A percentile compares a stretch with the other conserved stretches of the same genome.
phyloP scores from a whole-genome alignment of 2,113 vertebrate species.

The Penelope pileata region DNA sequence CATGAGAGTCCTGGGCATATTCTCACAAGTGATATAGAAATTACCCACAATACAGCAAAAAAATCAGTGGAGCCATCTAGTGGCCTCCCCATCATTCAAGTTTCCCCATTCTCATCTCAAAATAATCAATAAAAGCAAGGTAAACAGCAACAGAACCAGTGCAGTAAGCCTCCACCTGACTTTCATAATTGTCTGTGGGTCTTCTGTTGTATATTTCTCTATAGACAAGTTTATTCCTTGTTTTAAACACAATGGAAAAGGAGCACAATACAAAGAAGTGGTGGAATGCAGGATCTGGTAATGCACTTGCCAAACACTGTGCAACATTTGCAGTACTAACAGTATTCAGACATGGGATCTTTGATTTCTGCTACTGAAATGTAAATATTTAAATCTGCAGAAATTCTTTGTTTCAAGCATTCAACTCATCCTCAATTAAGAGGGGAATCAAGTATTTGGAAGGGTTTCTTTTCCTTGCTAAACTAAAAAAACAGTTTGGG shows the following conservation, averaged over 20 bases:
- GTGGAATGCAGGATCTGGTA: not conserved
- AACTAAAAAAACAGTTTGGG: not conserved
- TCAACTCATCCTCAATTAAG: not conserved
- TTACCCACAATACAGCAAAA: not conserved
- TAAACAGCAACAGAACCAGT: not conserved
- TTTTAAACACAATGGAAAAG: not conserved
- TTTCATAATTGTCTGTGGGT: not conserved
- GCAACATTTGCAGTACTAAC: fast-evolving
- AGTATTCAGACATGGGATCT: not conserved
- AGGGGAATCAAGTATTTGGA: not conserved
- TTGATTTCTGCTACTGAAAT: not conserved
- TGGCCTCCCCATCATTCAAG: not conserved
- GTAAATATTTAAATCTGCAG: not conserved
- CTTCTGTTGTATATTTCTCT: not conserved
- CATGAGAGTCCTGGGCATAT: not conserved
- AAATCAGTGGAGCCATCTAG: slow-evolving; percentile 57
- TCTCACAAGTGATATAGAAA: not conserved
- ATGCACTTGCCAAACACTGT: not conserved
- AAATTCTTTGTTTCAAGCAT: not conserved
- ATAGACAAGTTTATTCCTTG: not conserved
- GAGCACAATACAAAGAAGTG: not conserved
- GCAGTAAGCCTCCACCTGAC: not conserved
- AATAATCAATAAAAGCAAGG: not conserved
- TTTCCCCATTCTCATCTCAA: not conserved
- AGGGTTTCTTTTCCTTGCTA: not conserved